A percentile compares a stretch with the other conserved stretches of the same genome.
Conservation (phyloP, 2,888 invertebrate genomes). For the Cheiracanthium punctorium region DNA sequence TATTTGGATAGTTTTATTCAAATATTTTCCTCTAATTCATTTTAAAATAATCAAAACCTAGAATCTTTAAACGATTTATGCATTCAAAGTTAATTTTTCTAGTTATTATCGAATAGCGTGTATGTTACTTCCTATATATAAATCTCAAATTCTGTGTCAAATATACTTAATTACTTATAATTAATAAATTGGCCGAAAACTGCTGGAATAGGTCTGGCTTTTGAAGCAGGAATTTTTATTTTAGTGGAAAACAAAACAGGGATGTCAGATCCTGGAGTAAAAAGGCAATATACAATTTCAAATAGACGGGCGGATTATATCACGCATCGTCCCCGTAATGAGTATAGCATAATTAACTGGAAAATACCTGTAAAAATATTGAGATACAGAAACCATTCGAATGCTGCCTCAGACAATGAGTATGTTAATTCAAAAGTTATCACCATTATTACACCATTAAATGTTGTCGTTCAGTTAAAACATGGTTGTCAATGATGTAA, state of each 20-base stretch:
- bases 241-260: slow-evolving; percentile 30
- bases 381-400: not conserved
- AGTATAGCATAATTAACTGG: too few species aligned
- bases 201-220: slow-evolving; percentile 19
- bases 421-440: not conserved
- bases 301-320: slow-evolving; percentile 14
- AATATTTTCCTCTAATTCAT: too few species aligned
- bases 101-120: too few species aligned
- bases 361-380: not conserved
- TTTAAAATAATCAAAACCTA: too few species aligned
- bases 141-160: too few species aligned
- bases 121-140: too few species aligned
- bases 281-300: slow-evolving; percentile 14
- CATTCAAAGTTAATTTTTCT: too few species aligned
- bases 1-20: too few species aligned
- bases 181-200: not conserved
- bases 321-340: not conserved
- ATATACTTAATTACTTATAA: too few species aligned
- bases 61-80: too few species aligned
- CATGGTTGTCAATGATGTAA: not conserved
- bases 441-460: not conserved
- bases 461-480: slow-evolving; percentile 7
- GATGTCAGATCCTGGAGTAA: slow-evolving; percentile 36
- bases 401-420: not conserved
- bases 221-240: slow-evolving; percentile 2